phyloP scores from a whole-genome alignment of 2,113 vertebrate species.

The Seriola rivoliana region DNA sequence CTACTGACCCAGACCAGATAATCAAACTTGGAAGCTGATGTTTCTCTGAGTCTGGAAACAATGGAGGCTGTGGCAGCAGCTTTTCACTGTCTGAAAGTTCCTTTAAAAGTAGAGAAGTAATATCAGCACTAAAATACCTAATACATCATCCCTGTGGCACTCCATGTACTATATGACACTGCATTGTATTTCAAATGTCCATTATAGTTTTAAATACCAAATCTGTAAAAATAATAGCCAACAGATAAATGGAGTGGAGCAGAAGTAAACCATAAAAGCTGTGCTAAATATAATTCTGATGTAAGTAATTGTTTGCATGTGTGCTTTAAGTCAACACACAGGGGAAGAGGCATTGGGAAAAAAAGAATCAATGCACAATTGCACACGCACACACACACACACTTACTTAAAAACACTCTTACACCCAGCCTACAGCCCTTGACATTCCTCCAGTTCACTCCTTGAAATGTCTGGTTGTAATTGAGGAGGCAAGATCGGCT shows the following conservation, averaged over 20 bases:
- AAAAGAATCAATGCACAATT: not conserved
- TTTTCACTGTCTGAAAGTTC: not conserved
- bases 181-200: no score
- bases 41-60: not conserved
- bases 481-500: no score
- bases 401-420: constrained; percentile 13
- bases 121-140: not conserved
- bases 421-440: not conserved
- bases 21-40: not conserved
- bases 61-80: not conserved
- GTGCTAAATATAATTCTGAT: no score
- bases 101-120: not conserved
- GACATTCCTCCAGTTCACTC: constrained; percentile 59
- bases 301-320: not conserved
- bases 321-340: not conserved
- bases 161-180: no score
- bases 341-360: not conserved
- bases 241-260: no score
- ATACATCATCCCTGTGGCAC: no score
- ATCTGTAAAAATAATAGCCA: no score
- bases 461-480: constrained; percentile 45
- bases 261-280: no score
- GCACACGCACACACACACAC: constrained; percentile 5
- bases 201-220: no score
- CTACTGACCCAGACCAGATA: not conserved